Percentiles rank a stretch among this genome's conserved stretches.
Evolutionary conservation across 2,888 invertebrate species (phyloP).

Genomic region (Neelides folsomi): DNA sequence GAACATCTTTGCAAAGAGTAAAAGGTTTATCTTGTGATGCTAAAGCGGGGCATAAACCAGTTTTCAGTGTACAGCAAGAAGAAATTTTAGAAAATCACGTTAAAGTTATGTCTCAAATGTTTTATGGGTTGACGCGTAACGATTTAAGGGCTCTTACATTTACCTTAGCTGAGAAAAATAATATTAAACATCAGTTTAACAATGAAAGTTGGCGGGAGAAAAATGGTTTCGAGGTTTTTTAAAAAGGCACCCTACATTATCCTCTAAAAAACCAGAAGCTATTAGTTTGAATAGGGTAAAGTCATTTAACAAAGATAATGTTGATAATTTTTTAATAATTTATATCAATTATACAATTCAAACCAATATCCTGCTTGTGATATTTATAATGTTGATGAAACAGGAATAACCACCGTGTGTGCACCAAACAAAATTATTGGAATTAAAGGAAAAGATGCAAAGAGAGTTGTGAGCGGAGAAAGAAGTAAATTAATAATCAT

Average conservation of each 20-base stretch:
- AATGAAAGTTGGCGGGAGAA: background rate
- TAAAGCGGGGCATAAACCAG: too few species aligned
- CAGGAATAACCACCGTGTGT: conserved; percentile 9
- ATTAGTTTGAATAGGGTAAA: conserved; percentile 2
- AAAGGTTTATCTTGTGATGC: too few species aligned
- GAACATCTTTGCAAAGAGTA: too few species aligned
- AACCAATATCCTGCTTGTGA: background rate
- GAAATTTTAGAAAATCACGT: too few species aligned
- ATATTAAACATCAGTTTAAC: too few species aligned
- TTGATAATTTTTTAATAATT: conserved; percentile 3
- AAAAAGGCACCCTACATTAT: background rate
- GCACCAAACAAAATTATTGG: background rate
- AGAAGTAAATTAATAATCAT: conserved; percentile 9
- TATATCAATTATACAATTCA: background rate
- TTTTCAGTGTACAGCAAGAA: too few species aligned
- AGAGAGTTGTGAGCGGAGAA: conserved; percentile 5
- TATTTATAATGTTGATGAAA: conserved; percentile 15
- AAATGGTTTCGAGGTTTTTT: conserved; percentile 1
- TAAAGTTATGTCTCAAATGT: too few species aligned
- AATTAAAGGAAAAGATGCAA: conserved; percentile 4
- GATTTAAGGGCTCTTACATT: too few species aligned
- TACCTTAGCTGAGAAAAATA: too few species aligned
- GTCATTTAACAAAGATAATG: background rate
- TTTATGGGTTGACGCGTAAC: too few species aligned
- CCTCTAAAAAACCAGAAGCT: background rate